phyloP scores from a whole-genome alignment of 2,797 vertebrate genomes.

The Cossypha niveicapilla region DNA sequence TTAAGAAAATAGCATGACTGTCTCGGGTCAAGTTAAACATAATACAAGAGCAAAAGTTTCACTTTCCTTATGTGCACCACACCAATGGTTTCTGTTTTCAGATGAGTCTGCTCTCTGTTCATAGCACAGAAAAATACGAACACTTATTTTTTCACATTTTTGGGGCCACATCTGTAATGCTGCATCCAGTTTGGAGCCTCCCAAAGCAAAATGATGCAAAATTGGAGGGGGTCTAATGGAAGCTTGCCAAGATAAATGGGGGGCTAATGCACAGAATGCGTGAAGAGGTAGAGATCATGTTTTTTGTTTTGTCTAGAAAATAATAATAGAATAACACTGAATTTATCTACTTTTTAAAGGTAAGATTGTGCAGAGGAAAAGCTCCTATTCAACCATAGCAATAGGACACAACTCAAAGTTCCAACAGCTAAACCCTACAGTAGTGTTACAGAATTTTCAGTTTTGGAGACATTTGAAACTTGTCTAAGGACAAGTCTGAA shows the following conservation, averaged over 20 bases:
- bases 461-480: not conserved
- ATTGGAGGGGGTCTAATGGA: not conserved
- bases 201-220: not conserved
- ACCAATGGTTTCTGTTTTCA: not conserved
- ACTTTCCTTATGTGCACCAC: rapidly evolving
- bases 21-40: not conserved
- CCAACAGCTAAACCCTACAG: not conserved
- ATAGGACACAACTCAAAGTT: not conserved
- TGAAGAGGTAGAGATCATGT: rapidly evolving
- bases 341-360: not conserved
- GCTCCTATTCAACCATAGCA: not conserved
- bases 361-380: not conserved
- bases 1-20: not conserved
- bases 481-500: not conserved
- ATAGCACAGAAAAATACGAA: not conserved
- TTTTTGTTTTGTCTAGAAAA: not conserved
- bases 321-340: not conserved
- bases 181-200: not conserved
- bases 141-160: not conserved
- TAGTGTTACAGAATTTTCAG: not conserved
- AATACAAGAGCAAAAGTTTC: not conserved
- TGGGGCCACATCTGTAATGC: not conserved
- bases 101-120: not conserved
- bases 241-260: not conserved
- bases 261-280: too few relatives aligned